Evolutionary conservation across 2,113 vertebrate genomes (phyloP).

Genomic region (Mohoua ochrocephala): DNA sequence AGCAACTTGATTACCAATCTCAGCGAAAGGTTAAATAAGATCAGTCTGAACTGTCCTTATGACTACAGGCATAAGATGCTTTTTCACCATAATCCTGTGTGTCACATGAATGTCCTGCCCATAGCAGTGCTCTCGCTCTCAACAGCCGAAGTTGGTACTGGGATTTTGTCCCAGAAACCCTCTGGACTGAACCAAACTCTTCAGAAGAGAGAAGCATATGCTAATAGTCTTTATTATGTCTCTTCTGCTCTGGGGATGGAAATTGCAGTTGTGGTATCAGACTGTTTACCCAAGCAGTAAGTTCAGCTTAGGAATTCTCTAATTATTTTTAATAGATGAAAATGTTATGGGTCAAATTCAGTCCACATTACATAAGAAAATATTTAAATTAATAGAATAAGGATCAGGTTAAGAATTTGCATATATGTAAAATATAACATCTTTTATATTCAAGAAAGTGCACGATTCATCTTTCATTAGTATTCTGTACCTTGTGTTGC

Average conservation of each 20-base stretch:
- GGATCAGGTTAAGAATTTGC: background rate
- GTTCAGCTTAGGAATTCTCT: background rate
- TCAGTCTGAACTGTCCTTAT: background rate
- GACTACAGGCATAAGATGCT: background rate
- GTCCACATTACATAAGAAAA: background rate
- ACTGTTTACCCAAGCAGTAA: background rate
- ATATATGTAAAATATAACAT: background rate
- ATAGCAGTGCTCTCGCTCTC: fast-evolving
- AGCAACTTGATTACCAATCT: background rate
- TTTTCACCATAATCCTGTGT: background rate
- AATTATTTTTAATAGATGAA: background rate
- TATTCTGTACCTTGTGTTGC: background rate
- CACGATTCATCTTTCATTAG: background rate
- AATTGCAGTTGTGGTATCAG: background rate
- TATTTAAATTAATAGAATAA: background rate
- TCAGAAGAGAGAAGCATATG: background rate
- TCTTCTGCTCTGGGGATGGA: background rate
- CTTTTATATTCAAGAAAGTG: background rate
- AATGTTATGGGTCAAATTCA: background rate
- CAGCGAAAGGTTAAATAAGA: background rate
- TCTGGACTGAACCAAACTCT: background rate
- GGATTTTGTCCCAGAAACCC: background rate
- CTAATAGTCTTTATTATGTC: background rate
- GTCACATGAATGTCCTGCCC: background rate
- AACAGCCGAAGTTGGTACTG: background rate